A percentile compares a stretch with the other conserved stretches of the same genome.
phyloP scores from a whole-genome alignment of 2,797 vertebrate species.

The Halcyon badia region DNA sequence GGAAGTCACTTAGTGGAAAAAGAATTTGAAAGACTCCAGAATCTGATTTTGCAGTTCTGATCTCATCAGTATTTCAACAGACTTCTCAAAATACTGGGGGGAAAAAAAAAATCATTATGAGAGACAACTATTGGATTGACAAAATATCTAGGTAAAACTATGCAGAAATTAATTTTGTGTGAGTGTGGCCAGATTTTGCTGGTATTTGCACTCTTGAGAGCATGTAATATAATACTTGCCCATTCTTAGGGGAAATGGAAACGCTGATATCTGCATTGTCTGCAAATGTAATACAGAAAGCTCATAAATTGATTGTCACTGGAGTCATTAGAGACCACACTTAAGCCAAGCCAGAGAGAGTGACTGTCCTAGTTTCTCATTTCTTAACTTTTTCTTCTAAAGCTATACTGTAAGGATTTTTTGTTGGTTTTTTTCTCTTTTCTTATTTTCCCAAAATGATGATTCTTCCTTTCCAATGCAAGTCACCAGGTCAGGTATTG shows the following conservation, averaged over 20 bases:
- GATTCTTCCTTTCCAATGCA: neutral
- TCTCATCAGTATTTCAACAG: neutral
- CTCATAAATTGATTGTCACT: conserved; percentile 27
- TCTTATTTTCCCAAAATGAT: neutral
- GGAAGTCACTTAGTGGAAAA: neutral
- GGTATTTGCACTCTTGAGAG: neutral
- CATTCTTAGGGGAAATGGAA: neutral
- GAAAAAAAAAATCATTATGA: neutral
- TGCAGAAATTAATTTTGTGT: neutral
- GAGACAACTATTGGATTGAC: neutral
- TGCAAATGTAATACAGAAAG: neutral
- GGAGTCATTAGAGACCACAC: neutral
- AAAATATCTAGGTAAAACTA: neutral
- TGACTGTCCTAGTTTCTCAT: neutral
- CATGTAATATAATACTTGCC: neutral
- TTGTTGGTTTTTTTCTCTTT: neutral
- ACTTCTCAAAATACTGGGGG: neutral
- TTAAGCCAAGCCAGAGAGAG: neutral
- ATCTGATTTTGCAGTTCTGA: neutral
- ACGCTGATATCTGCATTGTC: neutral
- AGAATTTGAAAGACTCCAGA: neutral
- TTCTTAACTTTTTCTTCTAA: conserved; percentile 9
- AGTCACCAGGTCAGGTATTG: conserved; percentile 10
- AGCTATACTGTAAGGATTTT: fast-evolving
- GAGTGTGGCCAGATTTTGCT: neutral